Percentiles rank a stretch among this genome's conserved stretches.
Conservation (phyloP, 2,113 vertebrate species). For the Lathamus discolor region DNA sequence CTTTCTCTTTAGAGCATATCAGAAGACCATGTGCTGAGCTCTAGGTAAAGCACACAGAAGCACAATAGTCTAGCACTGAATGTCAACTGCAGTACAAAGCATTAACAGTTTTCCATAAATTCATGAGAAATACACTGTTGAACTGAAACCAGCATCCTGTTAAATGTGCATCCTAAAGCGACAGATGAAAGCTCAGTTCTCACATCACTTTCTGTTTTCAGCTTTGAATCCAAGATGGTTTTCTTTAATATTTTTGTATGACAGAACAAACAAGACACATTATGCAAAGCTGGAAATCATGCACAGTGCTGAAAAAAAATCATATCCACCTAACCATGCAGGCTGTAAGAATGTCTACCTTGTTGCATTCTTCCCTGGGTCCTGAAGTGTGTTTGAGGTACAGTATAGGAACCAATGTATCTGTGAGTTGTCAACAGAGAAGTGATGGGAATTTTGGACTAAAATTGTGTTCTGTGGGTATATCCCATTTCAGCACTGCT, state of each 20-base stretch:
- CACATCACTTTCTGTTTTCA: background rate
- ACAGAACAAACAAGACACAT: background rate
- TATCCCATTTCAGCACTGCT: background rate
- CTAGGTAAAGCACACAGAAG: background rate
- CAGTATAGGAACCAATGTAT: background rate
- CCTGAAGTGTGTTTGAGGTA: background rate
- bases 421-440: background rate
- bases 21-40: background rate
- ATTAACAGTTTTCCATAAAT: background rate
- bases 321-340: background rate
- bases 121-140: background rate
- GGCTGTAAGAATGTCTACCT: background rate
- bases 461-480: background rate
- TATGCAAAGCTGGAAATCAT: background rate
- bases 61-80: background rate
- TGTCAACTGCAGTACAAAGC: background rate
- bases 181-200: background rate
- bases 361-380: background rate
- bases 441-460: background rate
- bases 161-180: background rate
- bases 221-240: background rate
- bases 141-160: constrained; percentile 1
- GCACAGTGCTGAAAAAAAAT: background rate
- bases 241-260: background rate
- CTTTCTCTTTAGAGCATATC: background rate